Evolutionary conservation across 2,797 vertebrate species (phyloP), one percentile per base, ranked within the genome.

Genomic region (Syngnathus acus): DNA sequence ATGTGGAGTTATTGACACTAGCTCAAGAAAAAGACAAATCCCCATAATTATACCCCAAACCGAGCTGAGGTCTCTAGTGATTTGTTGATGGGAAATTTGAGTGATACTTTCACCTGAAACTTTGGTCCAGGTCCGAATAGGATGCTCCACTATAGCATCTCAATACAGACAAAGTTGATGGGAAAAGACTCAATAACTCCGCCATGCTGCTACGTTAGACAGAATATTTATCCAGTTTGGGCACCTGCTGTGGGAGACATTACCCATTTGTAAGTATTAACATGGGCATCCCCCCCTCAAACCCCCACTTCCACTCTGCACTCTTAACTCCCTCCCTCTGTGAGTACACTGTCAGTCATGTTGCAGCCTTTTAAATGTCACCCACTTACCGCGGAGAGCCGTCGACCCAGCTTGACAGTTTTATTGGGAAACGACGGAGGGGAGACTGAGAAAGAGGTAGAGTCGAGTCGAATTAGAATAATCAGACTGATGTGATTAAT

Each of bases 231-330:
- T 87, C 86, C 81, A 78, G 81, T 91, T 89, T 90, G 89, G 86
- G 85, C 87, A 91, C 89, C 88, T 92, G 89, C 90, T 90, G 89
- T 72, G 89, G 88, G 87, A 87, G 82, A 89, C 88, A 91, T 91
- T 91, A 89, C 85, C 90, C 86, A 90, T 91, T 89, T 91, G 90
- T 89, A 88, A 89, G 87, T 87, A 90, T 90, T 90, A 89, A 88
- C 86, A 88, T 76, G 75, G 81, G 82, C 86, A 82, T 87, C 78
- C 77, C 85, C 82, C 69, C 77, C 73, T 80, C 78, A 78, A 74
- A 72, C 76, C 76, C 72, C 69, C 73, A 68, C 72, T 76, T 78
- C 78, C 65, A 71, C 72, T 64, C 79, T 85, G 80, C 86, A 83
- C 84, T 87, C 84, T 62, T 87, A 79, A 82, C 84, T 89, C 86